These are phyloP conservation scores for Antheraea mylitta DNA, from an alignment of 1,140 invertebrate species.

Conservation along the genomic window DNA sequence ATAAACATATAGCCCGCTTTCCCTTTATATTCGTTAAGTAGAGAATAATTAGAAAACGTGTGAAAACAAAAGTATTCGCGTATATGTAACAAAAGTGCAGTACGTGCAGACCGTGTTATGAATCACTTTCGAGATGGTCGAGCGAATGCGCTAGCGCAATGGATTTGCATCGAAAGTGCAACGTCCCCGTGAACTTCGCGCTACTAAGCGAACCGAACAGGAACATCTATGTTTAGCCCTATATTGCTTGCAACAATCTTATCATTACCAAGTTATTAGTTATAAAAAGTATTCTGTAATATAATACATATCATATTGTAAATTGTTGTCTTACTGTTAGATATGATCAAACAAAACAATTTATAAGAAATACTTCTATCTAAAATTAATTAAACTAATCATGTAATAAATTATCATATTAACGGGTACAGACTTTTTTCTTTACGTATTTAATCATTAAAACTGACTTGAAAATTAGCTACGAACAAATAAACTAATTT, in stretches of 20 bases:
- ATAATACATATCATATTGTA: neutral
- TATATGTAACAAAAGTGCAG: conserved; percentile 18
- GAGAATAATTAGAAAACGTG: neutral
- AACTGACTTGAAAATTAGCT: too few relatives aligned
- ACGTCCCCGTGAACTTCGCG: conserved; percentile 68
- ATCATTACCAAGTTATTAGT: neutral
- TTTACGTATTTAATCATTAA: too few relatives aligned
- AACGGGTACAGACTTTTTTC: too few relatives aligned
- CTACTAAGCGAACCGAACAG: conserved; percentile 51
- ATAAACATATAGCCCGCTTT: neutral
- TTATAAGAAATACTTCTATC: too few relatives aligned
- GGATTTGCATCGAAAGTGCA: conserved; percentile 64
- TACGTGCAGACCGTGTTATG: conserved; percentile 30
- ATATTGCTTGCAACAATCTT: neutral
- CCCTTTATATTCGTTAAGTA: neutral
- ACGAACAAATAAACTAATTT: too few relatives aligned
- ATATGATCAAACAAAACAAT: too few relatives aligned
- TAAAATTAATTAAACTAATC: too few relatives aligned
- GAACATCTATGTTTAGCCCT: conserved; percentile 10
- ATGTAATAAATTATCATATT: too few relatives aligned
- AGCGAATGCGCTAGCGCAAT: conserved; percentile 34
- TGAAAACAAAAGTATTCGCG: neutral
- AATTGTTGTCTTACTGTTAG: too few relatives aligned
- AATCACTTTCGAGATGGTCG: conserved; percentile 59
- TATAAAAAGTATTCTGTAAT: neutral